Percentiles rank a stretch among this genome's conserved stretches.
Evolutionary conservation across 2,888 invertebrate species (phyloP).

Genomic region (Rhopalosiphum nymphaeae): DNA sequence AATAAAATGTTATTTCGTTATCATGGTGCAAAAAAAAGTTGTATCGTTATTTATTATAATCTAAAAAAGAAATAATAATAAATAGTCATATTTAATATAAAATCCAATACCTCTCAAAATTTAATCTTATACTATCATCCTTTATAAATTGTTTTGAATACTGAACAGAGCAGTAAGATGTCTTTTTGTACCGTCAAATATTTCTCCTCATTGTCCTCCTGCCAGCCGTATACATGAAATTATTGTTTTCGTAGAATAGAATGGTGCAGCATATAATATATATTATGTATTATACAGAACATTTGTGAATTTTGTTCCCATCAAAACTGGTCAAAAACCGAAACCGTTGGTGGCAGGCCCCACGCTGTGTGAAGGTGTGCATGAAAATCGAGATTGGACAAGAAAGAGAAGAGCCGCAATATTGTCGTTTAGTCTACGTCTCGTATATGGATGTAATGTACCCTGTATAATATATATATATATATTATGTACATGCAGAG

Average conservation of each 20-base stretch:
- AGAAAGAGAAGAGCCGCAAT: conserved; percentile 21
- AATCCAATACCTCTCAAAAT: neutral
- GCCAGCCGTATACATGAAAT: neutral
- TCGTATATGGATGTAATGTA: neutral
- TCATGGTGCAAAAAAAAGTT: neutral
- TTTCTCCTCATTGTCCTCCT: neutral
- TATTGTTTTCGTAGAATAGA: conserved; percentile 50
- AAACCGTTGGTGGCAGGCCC: conserved; percentile 24
- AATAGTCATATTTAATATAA: neutral
- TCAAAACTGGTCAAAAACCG: conserved; percentile 41
- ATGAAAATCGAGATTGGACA: conserved; percentile 44
- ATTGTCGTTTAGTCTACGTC: conserved; percentile 20
- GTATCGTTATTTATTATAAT: neutral
- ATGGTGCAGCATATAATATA: neutral
- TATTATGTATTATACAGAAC: neutral
- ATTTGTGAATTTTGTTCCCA: conserved; percentile 37
- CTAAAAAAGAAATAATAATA: neutral
- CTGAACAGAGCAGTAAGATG: neutral
- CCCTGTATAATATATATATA: neutral
- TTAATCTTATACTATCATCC: neutral
- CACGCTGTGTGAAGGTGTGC: conserved; percentile 62
- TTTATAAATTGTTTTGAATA: neutral
- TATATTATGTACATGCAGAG: conserved; percentile 4
- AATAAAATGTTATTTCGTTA: conserved; percentile 23
- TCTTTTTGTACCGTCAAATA: neutral